Evolutionary conservation across 2,888 invertebrate species (phyloP).

Genomic region (Drosophila ezoana): DNA sequence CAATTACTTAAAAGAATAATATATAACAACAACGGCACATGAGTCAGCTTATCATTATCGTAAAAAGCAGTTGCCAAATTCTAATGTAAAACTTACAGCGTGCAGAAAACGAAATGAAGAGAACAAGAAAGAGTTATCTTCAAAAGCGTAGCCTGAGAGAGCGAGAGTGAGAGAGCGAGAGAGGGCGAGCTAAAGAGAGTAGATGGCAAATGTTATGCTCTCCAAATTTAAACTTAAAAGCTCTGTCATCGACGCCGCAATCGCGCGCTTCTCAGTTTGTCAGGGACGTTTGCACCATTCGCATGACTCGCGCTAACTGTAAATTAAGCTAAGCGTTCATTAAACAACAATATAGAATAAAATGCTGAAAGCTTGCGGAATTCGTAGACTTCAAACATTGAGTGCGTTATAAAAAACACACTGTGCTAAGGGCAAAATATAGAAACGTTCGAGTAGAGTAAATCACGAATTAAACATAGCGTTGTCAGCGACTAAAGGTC

Average conservation of each 20-base stretch:
- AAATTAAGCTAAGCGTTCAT: conserved; percentile 14
- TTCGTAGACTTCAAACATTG: conserved; percentile 27
- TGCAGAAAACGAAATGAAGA: neutral
- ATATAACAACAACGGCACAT: conserved; percentile 36
- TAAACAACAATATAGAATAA: conserved; percentile 7
- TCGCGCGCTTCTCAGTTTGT: conserved; percentile 50
- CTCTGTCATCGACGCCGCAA: conserved; percentile 9
- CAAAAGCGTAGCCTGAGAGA: neutral
- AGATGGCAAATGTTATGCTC: neutral
- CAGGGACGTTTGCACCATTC: conserved; percentile 41
- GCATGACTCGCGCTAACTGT: conserved; percentile 25
- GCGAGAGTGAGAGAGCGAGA: neutral
- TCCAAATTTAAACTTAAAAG: conserved; percentile 8
- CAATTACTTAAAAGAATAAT: conserved; percentile 14
- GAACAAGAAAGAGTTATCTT: neutral
- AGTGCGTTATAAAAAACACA: conserved; percentile 27
- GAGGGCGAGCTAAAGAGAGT: neutral
- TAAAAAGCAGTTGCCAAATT: conserved; percentile 39
- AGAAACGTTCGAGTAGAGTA: neutral
- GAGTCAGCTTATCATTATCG: conserved; percentile 48
- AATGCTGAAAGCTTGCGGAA: conserved; percentile 28
- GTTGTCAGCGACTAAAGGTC: conserved; percentile 66
- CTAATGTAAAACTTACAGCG: conserved; percentile 14
- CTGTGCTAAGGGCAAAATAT: conserved; percentile 13
- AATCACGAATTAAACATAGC: conserved; percentile 24